Conservation (phyloP, 2,888 invertebrate genomes). For the Ennomos erosarius region DNA sequence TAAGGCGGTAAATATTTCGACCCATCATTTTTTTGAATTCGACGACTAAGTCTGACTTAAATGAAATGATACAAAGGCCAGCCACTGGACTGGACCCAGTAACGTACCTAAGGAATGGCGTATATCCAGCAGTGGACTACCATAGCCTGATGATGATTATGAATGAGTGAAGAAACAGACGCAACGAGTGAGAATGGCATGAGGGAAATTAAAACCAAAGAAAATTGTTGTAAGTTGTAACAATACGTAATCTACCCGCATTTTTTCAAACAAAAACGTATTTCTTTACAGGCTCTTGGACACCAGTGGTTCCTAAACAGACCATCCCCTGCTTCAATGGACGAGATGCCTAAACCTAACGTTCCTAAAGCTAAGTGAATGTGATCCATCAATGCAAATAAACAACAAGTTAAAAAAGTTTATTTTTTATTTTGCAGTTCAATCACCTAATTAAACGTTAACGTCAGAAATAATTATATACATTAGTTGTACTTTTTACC, state of each 20-base stretch:
- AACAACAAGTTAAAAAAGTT: slow-evolving; percentile 46
- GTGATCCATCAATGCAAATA: slow-evolving; percentile 22
- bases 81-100: too few relatives aligned
- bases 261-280: background rate
- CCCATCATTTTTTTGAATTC: too few relatives aligned
- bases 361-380: slow-evolving; percentile 56
- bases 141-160: too few relatives aligned
- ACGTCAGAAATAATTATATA: slow-evolving; percentile 63
- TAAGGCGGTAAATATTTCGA: slow-evolving; percentile 82
- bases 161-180: too few relatives aligned
- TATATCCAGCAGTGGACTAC: too few relatives aligned
- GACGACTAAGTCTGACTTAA: too few relatives aligned
- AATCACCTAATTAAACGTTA: slow-evolving; percentile 51
- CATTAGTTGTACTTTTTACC: slow-evolving; percentile 66
- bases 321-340: slow-evolving; percentile 87
- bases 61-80: too few relatives aligned
- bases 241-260: too few relatives aligned
- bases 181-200: too few relatives aligned
- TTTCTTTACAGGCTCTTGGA: slow-evolving; percentile 87
- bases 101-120: too few relatives aligned
- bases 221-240: too few relatives aligned
- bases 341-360: slow-evolving; percentile 89
- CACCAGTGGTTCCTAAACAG: slow-evolving; percentile 90
- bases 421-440: slow-evolving; percentile 55
- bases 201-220: too few relatives aligned